Evolutionary conservation across 2,888 invertebrate genomes (phyloP).

Genomic region (Scaptomyza parva): DNA sequence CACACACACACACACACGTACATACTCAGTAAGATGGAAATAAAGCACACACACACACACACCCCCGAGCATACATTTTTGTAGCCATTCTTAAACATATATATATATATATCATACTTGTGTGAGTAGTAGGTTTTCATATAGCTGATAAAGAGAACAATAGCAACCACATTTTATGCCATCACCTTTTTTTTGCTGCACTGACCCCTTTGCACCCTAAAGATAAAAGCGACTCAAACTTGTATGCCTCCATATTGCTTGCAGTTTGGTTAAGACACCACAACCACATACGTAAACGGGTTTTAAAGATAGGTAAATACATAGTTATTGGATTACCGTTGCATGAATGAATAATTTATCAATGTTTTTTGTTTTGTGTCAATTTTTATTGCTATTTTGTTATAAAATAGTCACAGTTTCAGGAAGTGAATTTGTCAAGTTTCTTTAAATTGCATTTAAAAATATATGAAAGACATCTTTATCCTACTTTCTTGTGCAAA

Average conservation of each 20-base stretch:
- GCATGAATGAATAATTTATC: not conserved
- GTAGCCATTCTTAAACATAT: not conserved
- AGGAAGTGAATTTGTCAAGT: too few species aligned
- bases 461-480: slow-evolving; percentile 59
- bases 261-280: slow-evolving; percentile 11
- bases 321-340: slow-evolving; percentile 38
- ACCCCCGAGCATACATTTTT: not conserved
- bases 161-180: slow-evolving; percentile 33
- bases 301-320: slow-evolving; percentile 44
- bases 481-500: slow-evolving; percentile 40
- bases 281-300: slow-evolving; percentile 28
- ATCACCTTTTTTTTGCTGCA: not conserved
- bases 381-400: too few species aligned
- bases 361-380: too few species aligned
- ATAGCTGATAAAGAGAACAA: slow-evolving; percentile 54
- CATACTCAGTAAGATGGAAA: slow-evolving; percentile 18
- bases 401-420: slow-evolving; percentile 3
- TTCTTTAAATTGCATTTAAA: slow-evolving; percentile 36
- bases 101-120: not conserved
- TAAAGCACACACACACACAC: slow-evolving; percentile 14
- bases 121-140: slow-evolving; percentile 10
- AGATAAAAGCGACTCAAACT: slow-evolving; percentile 40
- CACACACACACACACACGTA: slow-evolving; percentile 7
- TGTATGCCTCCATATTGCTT: slow-evolving; percentile 47
- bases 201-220: slow-evolving; percentile 20